Base-by-base conservation (phyloP, 2,113 vertebrate species). In the Coracopsis vasa region DNA sequence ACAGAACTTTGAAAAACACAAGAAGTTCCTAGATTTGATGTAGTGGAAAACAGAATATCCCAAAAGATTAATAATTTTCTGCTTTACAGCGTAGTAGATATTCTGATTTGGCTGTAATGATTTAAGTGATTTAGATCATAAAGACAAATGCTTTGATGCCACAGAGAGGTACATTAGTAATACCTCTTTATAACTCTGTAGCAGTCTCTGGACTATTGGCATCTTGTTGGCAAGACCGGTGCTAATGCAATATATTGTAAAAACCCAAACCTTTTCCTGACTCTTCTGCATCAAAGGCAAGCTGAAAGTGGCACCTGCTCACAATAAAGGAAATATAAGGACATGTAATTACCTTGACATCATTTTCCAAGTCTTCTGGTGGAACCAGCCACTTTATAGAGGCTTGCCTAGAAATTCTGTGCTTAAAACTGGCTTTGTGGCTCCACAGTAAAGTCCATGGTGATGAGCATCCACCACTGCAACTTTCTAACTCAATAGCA, bases 101-200 rank as follows among this genome's bases (percentile, higher is more conserved):
- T 16, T 80, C 21, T 77, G 60, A 78, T 81, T 60, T 1, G 1
- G 28, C 74, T 72, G 17, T 69, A 88, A 78, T 1, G 4, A 72
- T 81, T 84, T 82, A 72, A 91, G 35, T 54, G 70, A 85, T 95
- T 82, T 73, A 86, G 71, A 54, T 66, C 42, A 85, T 80, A 70
- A 90, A 79, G 71, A 88, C 33, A 83, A 93, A 88, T 60, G 60
- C 82, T 90, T 92, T 90, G 71, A 93, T 96, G 60, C 62, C 21
- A 48, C 33, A 39, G 85, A 67, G 50, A 78, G 41, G n/a, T 81
- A 42, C 90, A 86, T 96, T 94, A 95, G 74, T 48, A 77, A 66
- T 93, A 77, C 25, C 37, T 86, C 92, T 88, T 92, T 90, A 65
- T 81, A 85, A 87, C 37, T 81, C 78, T 48, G 80, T 62, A 73